Percentiles rank a stretch among this genome's conserved stretches.
Evolutionary conservation across 2,113 vertebrate genomes (phyloP).

Genomic region (Salvelinus fontinalis): DNA sequence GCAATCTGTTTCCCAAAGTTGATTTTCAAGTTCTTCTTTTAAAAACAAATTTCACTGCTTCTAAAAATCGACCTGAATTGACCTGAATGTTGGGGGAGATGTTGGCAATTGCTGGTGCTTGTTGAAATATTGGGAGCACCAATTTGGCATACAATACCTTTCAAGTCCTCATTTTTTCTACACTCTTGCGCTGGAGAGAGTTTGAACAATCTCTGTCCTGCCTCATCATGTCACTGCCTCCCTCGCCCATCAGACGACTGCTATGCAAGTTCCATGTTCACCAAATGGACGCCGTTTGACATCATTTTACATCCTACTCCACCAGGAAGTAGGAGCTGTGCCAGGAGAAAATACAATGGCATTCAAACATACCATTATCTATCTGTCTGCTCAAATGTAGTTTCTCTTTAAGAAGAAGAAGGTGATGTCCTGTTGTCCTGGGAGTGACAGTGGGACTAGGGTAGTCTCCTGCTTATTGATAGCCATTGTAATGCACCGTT

Average conservation of each 20-base stretch:
- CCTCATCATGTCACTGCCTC: too few relatives aligned
- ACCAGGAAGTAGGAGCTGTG: neutral
- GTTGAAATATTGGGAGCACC: too few relatives aligned
- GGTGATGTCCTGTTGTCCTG: slow-evolving; percentile 4
- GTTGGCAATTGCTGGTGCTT: too few relatives aligned
- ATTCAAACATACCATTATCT: slow-evolving; percentile 6
- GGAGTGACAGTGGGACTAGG: slow-evolving; percentile 1
- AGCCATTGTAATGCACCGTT: slow-evolving; percentile 61
- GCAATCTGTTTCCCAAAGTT: neutral
- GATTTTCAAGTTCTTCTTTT: too few relatives aligned
- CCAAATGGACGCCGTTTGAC: slow-evolving; percentile 1
- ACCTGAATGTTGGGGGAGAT: too few relatives aligned
- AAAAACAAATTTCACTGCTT: neutral
- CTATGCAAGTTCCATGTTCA: neutral
- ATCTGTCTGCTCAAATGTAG: slow-evolving; percentile 25
- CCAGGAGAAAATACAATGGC: slow-evolving; percentile 4
- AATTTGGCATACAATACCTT: too few relatives aligned
- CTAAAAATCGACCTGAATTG: too few relatives aligned
- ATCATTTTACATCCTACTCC: slow-evolving; percentile 19
- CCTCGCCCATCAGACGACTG: too few relatives aligned
- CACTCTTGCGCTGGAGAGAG: too few relatives aligned
- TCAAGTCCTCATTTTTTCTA: too few relatives aligned
- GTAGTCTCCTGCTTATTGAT: slow-evolving; percentile 59
- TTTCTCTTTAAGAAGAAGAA: slow-evolving; percentile 12
- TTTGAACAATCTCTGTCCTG: too few relatives aligned